Base-by-base conservation (phyloP, 1,140 invertebrate genomes). In the Hestina assimilis region DNA sequence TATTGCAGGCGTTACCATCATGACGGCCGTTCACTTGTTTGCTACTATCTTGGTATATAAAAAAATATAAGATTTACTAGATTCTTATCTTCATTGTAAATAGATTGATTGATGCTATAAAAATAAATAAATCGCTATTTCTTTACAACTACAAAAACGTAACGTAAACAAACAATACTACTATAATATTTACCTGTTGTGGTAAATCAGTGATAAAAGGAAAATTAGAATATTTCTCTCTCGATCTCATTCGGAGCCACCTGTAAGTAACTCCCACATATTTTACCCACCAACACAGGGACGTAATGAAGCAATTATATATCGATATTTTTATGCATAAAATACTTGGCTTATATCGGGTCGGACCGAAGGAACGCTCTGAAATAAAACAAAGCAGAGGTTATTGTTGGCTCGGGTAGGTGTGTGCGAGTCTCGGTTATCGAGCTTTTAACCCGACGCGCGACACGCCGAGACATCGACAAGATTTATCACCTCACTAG, bases 281-380 rank as follows among this genome's bases (percentile, higher is more conserved):
- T 88, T 85, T 88, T 85, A 88, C 75, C 80, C 83, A 83, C 81
- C 73, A 86, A 88, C 83, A 84, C 80, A 85, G 77, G 74, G 83
- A 85, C 84, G 84, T 88, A 88, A 88, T 88, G 84, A 88, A 88
- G 84, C 84, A 88, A 88, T 88, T 88, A 88, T 88, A 88, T 86
- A 88, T 88, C 84, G 84, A 86, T 88, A 88, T 88, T 86, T 87
- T 86, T 86, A 83, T 86, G 84, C 84, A 87, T 84, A 86, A 87
- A 86, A 87, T 84, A 78, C 83, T 84, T 83, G 72, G 80, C 72
- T 83, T 79, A 82, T 83, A 84, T 81, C 79, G 82, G 75, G 75
- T 63, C 74, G 69, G 68, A 56, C 66, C 61, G 72, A 69, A 63
- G 72, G 75, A 69, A 71, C 70, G 76, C 24, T 69, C 68, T 63